Base-by-base conservation (phyloP, 2,113 vertebrate species). In the Pterocles gutturalis region DNA sequence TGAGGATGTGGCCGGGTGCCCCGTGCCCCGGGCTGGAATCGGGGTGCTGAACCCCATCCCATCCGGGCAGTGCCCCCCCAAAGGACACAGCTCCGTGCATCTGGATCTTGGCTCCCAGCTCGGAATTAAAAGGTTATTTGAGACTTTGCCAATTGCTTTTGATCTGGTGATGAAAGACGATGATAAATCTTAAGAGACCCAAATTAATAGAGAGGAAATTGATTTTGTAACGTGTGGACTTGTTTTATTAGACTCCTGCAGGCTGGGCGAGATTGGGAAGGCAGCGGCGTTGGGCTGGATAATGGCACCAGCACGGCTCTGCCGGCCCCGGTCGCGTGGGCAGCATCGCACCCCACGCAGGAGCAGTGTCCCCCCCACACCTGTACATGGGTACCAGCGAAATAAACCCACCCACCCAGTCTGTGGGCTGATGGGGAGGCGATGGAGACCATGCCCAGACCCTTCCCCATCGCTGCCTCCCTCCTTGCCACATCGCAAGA, bases 151-250 rank as follows among this genome's bases (percentile, higher is more conserved):
- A 97, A 92, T 94, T 94, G 81, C 94, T 97, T 94, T 93, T 95
- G 97, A 97, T 97, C 95, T 65, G 92, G 79, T 78, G 92, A 95
- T 90, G 96, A 97, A 96, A 97, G 95, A 94, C 12, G 54, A 94
- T 86, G 84, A 97, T 97, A 97, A 97, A 96, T 98, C 97, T 97
- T 93, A 75, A 91, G 95, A 96, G 97, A 96, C 82, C 89, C 87
- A 97, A 97, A 98, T 98, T 97, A 97, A 98, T 95, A 97, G 97
- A 98, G 97, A 96, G 90, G 96, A 98, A 97, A 97, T 98, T 97
- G 97, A 97, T 97, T 97, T 76, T 93, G 97, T 95, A 97, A 97
- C 77, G 69, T 82, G 90, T 77, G 89, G 97, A 96, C 88, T 93
- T 91, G 96, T 96, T 96, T 96, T 96, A 97, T 95, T 90, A 92